Evolutionary conservation across 2,888 invertebrate genomes (phyloP).

Genomic region (Cerastis leucographa): DNA sequence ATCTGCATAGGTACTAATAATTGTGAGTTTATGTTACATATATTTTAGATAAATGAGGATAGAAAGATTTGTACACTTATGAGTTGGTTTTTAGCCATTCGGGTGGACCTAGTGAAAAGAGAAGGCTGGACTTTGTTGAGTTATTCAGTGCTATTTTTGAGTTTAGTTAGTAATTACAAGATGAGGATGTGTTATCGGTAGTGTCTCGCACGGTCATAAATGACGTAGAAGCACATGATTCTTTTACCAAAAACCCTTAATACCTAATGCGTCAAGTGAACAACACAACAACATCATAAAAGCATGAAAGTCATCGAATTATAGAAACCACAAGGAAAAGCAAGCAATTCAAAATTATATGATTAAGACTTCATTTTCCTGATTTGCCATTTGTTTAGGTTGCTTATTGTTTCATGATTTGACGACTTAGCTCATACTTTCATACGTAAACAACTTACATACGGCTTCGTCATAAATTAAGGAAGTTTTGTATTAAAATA

Average conservation of each 20-base stretch:
- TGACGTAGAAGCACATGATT: background rate
- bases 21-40: background rate
- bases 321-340: constrained; percentile 45
- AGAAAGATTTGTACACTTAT: background rate
- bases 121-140: background rate
- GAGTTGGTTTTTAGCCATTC: background rate
- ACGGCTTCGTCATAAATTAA: constrained; percentile 1
- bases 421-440: constrained; percentile 8
- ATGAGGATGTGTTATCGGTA: background rate
- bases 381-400: background rate
- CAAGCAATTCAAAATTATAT: background rate
- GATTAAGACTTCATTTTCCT: constrained; percentile 26
- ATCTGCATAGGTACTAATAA: background rate
- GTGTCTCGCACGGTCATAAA: background rate
- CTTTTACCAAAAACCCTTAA: background rate
- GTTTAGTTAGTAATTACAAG: background rate
- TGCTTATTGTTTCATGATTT: constrained; percentile 2
- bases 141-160: background rate
- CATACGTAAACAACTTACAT: background rate
- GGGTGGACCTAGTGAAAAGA: too few species aligned
- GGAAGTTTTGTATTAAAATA: constrained; percentile 3
- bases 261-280: background rate
- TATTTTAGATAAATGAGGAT: background rate
- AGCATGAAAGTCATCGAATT: constrained; percentile 12
- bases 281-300: background rate